Base-by-base conservation (phyloP, 2,888 invertebrate species). In the Protophormia terraenovae region DNA sequence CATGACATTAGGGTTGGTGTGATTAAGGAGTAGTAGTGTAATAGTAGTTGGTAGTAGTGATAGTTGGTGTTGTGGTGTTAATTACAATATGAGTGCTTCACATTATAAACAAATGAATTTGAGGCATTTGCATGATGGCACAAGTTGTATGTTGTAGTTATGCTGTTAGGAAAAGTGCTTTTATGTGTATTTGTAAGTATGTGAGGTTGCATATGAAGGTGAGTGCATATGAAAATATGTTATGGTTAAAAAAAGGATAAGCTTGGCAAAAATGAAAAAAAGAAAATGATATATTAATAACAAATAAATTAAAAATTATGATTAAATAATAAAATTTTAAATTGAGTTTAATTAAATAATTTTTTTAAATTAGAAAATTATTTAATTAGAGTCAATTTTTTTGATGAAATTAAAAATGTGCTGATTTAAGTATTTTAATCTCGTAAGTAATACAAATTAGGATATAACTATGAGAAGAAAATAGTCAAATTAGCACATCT, bases 111-210 rank as follows among this genome's bases (percentile, higher is more conserved):
- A 80, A 66, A 29, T 66, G 22, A 64, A 77, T 45, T 60, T 73
- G 22, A 27, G 53, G 14, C 19, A 62, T 19, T 75, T 53, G 47
- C 19, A 14, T 41, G 12, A 38, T 45, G 19, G 16, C 3, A 22
- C 3, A 22, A 32, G 76, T 10, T 38, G 60, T n/a, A n/a, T 16
- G 81, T 7, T 62, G 78, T 69, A 45, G 53, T 79, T 29, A 45
- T 45, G 82, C 69, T 85, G 85, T 82, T 75, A 75, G 71, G 60
- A 73, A 80, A 67, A 76, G 71, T 76, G 71, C 76, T 80, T 76
- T 71, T 75, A 12, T 29, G 47, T 67, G 38, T 55, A 27, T 55
- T 22, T 55, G 19, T 55, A 16, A 45, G 27, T 62, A 53, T 29
- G 10, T 22, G 41, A 16, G 22, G 58, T 14, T 27, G 47, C 62